phyloP scores from a whole-genome alignment of 2,888 invertebrate species.

The Piscicola geometra region DNA sequence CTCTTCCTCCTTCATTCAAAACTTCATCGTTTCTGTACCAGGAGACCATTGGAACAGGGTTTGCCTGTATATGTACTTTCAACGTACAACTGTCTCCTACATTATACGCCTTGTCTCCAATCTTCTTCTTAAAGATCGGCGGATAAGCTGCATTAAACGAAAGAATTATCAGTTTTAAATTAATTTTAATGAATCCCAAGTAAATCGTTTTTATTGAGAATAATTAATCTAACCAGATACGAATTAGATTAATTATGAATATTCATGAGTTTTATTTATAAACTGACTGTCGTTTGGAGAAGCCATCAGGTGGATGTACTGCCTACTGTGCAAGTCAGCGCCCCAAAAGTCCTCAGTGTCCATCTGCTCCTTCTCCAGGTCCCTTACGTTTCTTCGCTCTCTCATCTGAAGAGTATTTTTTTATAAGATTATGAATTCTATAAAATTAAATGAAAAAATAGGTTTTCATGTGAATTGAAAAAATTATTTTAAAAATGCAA shows the following conservation, averaged over 20 bases:
- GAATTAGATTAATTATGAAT: no score
- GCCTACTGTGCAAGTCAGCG: conserved; percentile 15
- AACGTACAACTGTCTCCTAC: conserved; percentile 59
- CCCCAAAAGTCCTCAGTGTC: conserved; percentile 38
- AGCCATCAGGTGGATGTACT: conserved; percentile 21
- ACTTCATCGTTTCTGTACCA: conserved; percentile 55
- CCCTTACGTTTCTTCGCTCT: conserved; percentile 42
- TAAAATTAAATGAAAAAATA: conserved; percentile 10
- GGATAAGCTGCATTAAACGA: conserved; percentile 63
- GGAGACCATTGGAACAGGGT: conserved; percentile 47
- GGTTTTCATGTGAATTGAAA: neutral
- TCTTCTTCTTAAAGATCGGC: conserved; percentile 87
- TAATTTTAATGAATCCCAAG: no score
- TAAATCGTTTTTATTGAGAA: no score
- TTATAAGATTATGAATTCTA: neutral
- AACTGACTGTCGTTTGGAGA: conserved; percentile 19
- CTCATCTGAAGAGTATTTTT: conserved; percentile 32
- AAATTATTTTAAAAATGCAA: neutral
- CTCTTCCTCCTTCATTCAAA: conserved; percentile 47
- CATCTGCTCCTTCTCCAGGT: conserved; percentile 40
- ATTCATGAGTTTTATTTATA: no score
- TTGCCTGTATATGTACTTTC: conserved; percentile 48
- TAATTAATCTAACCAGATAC: no score
- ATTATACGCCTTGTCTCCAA: conserved; percentile 74
- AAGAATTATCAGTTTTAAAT: neutral